A percentile compares a stretch with the other conserved stretches of the same genome.
Evolutionary conservation across 23 tunicate genomes (phyloP).

Genomic region (Aplidium turbinatum): DNA sequence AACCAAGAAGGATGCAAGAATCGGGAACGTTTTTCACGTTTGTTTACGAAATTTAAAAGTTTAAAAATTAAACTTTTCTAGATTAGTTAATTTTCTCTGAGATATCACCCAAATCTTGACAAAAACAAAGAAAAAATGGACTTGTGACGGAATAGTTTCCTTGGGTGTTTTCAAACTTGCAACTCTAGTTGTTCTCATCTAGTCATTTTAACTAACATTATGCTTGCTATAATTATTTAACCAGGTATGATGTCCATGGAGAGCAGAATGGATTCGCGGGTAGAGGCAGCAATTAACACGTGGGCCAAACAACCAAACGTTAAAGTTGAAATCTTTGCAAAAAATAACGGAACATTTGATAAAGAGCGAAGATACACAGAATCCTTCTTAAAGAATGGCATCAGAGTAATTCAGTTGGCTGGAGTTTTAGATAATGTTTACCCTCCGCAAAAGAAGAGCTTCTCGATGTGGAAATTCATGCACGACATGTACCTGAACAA

Average conservation of each 20-base stretch:
- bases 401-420: conserved; percentile 36
- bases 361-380: neutral
- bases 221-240: neutral
- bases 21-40: too few relatives aligned
- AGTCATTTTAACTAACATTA: neutral
- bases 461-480: conserved; percentile 65
- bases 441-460: conserved; percentile 70
- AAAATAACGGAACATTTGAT: conserved; percentile 41
- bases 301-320: conserved; percentile 35
- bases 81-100: too few relatives aligned
- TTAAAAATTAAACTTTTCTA: too few relatives aligned
- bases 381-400: conserved; percentile 3
- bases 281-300: conserved; percentile 44
- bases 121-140: too few relatives aligned
- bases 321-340: conserved; percentile 41
- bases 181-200: too few relatives aligned
- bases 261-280: conserved; percentile 33
- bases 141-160: too few relatives aligned
- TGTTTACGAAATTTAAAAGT: too few relatives aligned
- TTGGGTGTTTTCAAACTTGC: too few relatives aligned
- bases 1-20: too few relatives aligned
- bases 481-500: conserved; percentile 44
- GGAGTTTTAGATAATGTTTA: conserved; percentile 59
- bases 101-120: too few relatives aligned
- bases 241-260: conserved; percentile 66